phyloP scores from a whole-genome alignment of 2,888 invertebrate species.

The Drosophila suboccidentalis region DNA sequence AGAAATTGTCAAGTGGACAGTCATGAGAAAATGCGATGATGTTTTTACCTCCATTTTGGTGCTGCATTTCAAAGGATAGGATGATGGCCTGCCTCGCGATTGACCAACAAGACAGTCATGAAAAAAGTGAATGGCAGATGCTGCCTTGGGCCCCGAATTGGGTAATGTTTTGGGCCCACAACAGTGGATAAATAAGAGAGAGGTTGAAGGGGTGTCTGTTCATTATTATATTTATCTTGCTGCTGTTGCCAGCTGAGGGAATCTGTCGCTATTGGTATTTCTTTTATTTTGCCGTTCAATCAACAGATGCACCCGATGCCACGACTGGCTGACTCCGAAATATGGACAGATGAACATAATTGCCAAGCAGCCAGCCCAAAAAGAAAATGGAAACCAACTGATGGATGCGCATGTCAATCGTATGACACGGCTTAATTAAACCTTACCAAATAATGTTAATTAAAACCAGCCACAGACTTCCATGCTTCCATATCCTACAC shows the following conservation, averaged over 20 bases:
- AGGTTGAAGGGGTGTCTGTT: slow-evolving; percentile 6
- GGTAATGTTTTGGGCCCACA: slow-evolving; percentile 44
- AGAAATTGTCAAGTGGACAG: slow-evolving; percentile 69
- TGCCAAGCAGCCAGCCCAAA: slow-evolving; percentile 22
- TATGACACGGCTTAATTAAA: slow-evolving; percentile 53
- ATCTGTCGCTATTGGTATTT: slow-evolving; percentile 51
- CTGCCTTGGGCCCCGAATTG: slow-evolving; percentile 68
- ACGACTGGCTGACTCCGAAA: slow-evolving; percentile 34
- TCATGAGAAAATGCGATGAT: slow-evolving; percentile 61
- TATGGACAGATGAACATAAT: slow-evolving; percentile 55
- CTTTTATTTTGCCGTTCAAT: slow-evolving; percentile 25
- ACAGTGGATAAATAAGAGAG: not conserved
- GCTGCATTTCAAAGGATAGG: slow-evolving; percentile 59
- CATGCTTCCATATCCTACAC: slow-evolving; percentile 14
- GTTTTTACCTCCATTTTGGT: slow-evolving; percentile 41
- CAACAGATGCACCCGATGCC: slow-evolving; percentile 32
- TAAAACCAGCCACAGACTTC: slow-evolving; percentile 34
- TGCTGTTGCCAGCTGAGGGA: slow-evolving; percentile 16
- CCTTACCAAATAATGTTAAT: slow-evolving; percentile 46
- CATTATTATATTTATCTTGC: slow-evolving; percentile 40
- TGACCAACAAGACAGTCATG: slow-evolving; percentile 41
- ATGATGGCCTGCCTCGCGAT: slow-evolving; percentile 27
- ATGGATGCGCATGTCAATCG: slow-evolving; percentile 27
- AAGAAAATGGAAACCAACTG: slow-evolving; percentile 4
- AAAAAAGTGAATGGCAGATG: slow-evolving; percentile 76